Base-by-base conservation (phyloP, 2,797 vertebrate genomes). In the Geotrypetes seraphini region DNA sequence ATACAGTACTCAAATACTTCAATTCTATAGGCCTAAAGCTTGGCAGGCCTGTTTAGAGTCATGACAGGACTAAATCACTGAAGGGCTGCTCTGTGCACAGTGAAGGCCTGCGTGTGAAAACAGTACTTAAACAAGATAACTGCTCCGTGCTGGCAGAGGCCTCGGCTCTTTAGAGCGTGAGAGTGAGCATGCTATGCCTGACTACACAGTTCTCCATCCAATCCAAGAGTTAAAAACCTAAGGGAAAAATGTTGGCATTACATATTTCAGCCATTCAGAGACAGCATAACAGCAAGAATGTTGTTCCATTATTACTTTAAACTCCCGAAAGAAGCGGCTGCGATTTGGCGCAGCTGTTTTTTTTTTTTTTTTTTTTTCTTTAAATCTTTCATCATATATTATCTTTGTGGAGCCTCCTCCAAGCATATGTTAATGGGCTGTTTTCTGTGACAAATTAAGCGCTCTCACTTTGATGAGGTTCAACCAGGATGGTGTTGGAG, bases 391-490 rank as follows among this genome's bases (percentile, higher is more conserved):
- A 91, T 95, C 91, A 91, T 87, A 90, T 77, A 80, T 89, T 92
- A 92, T 90, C 88, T 89, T 79, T 87, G 87, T 79, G 71, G 73
- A 85, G 75, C 62, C 69, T 81, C 82, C 83, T 85, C 83, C 75
- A 84, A 90, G 89, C 88, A 86, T 90, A 93, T 96, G 88, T 92
- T 98, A 95, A 97, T 94, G 94, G 87, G 80, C 89, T 92, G 89
- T 92, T 93, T 92, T 94, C 89, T 92, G 86, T 94, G 91, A 92
- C 89, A 96, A 96, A 96, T 92, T 94, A 95, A 82, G 89, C 93
- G 85, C 80, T 81, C 79, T 82, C 71, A 79, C 93, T 96, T 94
- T 92, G 90, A 96, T 96, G 91, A 96, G 89, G 87, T 92, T 83
- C 80, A 85, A 83, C 86, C 87, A 88, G 84, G 90, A 88, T 88